Base-by-base conservation (phyloP, 2,888 invertebrate genomes). In the Zhuqinia jingwanae region DNA sequence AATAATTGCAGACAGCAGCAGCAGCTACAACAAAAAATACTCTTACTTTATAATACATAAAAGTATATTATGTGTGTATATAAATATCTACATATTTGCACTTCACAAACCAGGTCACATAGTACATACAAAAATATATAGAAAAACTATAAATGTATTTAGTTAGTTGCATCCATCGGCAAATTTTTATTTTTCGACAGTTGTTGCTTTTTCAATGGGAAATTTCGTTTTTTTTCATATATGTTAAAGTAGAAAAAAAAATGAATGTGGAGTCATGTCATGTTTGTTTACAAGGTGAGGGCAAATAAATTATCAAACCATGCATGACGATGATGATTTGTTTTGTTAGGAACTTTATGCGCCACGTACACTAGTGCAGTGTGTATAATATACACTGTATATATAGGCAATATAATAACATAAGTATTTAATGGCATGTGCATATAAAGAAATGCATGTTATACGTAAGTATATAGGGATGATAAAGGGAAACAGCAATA, bases 221-320 rank as follows among this genome's bases (percentile, higher is more conserved):
- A 50, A 73, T 73, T 73, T 53, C 6, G n/a, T 27, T 60, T 45
- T 10, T 53, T 70, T 63, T 70, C 50, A 50, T 50, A 73, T 50
- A 50, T 73, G 50, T 50, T 73, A 27, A 50, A 50, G 73, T 47
- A 53, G 2, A 15, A 50, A 73, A 70, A 73, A 47, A 27, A 73
- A 73, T 73, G 50, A 73, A 73, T 73, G 50, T 73, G 50, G 25
- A 73, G 47, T 73, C 73, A 73, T 73, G 73, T 73, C 73, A 50
- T 73, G 73, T 73, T 73, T 73, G 73, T 73, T 73, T 73, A 73
- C 73, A 73, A 73, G 73, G 73, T 73, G 50, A 73, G 73, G 73
- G 73, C 73, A 73, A 73, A 73, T 73, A 73, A 73, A 73, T 73
- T 50, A 73, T 50, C 73, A 73, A 73, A 27, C 50, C 73, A 50